Conservation (phyloP, 2,797 vertebrate genomes). For the Hydrocynus forskahlii region DNA sequence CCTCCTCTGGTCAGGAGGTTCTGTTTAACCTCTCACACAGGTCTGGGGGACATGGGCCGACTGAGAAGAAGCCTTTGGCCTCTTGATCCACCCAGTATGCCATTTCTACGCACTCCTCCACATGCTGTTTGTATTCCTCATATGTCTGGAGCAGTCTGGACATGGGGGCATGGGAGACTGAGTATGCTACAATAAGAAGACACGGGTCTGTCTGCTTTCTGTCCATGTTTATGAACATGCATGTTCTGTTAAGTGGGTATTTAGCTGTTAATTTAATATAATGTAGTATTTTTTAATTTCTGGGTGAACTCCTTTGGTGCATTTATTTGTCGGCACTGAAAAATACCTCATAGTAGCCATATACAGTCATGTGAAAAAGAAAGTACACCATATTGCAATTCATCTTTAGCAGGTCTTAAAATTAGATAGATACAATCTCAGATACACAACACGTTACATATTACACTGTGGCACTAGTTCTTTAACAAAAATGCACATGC, state of each 20-base stretch:
- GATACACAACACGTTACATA: neutral
- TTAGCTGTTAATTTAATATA: no score
- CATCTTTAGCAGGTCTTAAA: neutral
- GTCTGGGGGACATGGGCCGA: conserved; percentile 31
- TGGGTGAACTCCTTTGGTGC: no score
- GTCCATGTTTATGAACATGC: conserved; percentile 9
- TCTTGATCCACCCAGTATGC: conserved; percentile 5
- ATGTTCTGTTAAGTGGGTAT: neutral
- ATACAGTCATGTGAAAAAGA: neutral
- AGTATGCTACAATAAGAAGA: conserved; percentile 4
- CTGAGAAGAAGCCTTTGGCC: conserved; percentile 37
- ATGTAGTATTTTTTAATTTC: no score
- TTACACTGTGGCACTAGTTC: neutral
- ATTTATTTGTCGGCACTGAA: no score
- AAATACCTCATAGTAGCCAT: no score
- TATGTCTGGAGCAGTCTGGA: conserved; percentile 23
- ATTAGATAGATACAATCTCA: neutral
- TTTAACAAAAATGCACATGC: neutral
- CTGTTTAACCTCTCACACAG: conserved; percentile 55
- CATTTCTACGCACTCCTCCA: conserved; percentile 23
- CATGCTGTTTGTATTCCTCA: conserved; percentile 35
- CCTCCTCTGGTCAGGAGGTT: conserved; percentile 51
- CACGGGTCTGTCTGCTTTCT: conserved; percentile 31
- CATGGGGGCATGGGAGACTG: conserved; percentile 15
- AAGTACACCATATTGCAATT: neutral